Conservation (phyloP, 2,888 invertebrate genomes). For the Phasia obesa region DNA sequence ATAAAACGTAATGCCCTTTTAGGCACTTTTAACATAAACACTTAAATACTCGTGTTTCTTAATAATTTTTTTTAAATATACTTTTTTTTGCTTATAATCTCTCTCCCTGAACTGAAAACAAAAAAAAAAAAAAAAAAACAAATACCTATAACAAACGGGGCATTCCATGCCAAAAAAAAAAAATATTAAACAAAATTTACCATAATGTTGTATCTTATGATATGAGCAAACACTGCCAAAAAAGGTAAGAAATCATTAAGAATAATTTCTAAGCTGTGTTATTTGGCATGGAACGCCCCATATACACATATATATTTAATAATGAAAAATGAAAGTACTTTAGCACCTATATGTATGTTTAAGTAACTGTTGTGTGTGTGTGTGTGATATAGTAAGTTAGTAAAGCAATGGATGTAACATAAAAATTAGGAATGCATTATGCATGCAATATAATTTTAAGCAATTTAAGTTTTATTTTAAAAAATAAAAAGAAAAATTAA, state of each 20-base stretch:
- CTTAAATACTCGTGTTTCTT: too few species aligned
- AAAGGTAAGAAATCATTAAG: too few species aligned
- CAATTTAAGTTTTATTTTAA: background rate
- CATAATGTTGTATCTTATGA: too few species aligned
- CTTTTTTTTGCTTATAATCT: slow-evolving; percentile 59
- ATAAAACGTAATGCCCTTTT: slow-evolving; percentile 24
- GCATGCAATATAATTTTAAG: background rate
- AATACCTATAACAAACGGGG: too few species aligned
- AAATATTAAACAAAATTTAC: too few species aligned
- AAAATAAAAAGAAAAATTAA: slow-evolving; percentile 29
- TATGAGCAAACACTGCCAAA: too few species aligned
- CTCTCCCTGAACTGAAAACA: slow-evolving; percentile 63
- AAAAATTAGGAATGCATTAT: slow-evolving; percentile 43
- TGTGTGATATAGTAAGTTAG: too few species aligned
- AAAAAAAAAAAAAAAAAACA: slow-evolving; percentile 17
- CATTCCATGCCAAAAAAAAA: too few species aligned
- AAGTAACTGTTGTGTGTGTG: too few species aligned
- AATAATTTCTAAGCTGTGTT: too few species aligned
- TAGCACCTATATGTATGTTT: background rate
- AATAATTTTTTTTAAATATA: background rate
- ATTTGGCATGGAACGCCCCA: too few species aligned
- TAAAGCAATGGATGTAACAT: slow-evolving; percentile 26
- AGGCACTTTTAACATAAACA: slow-evolving; percentile 5
- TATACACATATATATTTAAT: too few species aligned
- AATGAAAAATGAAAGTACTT: slow-evolving; percentile 48